phyloP scores from a whole-genome alignment of 1,140 invertebrate species.

The Pseudobourletiella spinata region DNA sequence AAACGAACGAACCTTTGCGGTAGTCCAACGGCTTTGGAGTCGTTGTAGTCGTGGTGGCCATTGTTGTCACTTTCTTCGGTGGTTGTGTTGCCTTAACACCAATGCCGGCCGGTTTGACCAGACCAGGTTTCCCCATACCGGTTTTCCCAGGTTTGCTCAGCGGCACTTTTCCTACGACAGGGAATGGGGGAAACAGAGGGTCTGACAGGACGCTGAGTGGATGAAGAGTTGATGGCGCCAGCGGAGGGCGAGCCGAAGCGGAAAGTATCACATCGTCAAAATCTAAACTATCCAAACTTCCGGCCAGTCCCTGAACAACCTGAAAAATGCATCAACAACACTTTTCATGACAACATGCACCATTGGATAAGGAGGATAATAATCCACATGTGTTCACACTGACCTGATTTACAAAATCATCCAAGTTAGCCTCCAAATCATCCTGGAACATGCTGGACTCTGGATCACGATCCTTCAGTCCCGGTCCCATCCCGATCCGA shows the following conservation, averaged over 20 bases:
- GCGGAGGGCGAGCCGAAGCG: neutral
- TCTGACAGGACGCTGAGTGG: slow-evolving; percentile 30
- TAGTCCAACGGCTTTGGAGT: slow-evolving; percentile 46
- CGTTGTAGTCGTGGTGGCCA: slow-evolving; percentile 29
- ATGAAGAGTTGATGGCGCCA: slow-evolving; percentile 23
- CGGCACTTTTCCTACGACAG: slow-evolving; percentile 27
- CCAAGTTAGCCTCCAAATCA: slow-evolving; percentile 34
- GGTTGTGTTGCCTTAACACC: slow-evolving; percentile 6
- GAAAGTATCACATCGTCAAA: slow-evolving; percentile 30
- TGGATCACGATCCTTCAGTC: neutral
- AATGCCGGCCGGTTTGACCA: slow-evolving; percentile 34
- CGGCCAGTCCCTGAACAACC: slow-evolving; percentile 36
- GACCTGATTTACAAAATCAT: slow-evolving; percentile 36
- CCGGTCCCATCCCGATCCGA: neutral
- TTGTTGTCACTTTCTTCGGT: slow-evolving; percentile 23
- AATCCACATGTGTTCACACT: neutral
- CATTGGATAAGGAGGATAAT: neutral
- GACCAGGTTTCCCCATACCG: neutral
- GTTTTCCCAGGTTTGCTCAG: slow-evolving; percentile 19
- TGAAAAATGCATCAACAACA: slow-evolving; percentile 21
- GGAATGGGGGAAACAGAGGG: slow-evolving; percentile 26
- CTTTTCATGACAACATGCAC: too few relatives aligned
- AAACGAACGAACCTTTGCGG: slow-evolving; percentile 46
- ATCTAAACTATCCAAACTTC: slow-evolving; percentile 29
- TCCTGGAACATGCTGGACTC: slow-evolving; percentile 17